phyloP scores from a whole-genome alignment of 2,113 vertebrate genomes.

The Dicerorhinus sumatrensis region DNA sequence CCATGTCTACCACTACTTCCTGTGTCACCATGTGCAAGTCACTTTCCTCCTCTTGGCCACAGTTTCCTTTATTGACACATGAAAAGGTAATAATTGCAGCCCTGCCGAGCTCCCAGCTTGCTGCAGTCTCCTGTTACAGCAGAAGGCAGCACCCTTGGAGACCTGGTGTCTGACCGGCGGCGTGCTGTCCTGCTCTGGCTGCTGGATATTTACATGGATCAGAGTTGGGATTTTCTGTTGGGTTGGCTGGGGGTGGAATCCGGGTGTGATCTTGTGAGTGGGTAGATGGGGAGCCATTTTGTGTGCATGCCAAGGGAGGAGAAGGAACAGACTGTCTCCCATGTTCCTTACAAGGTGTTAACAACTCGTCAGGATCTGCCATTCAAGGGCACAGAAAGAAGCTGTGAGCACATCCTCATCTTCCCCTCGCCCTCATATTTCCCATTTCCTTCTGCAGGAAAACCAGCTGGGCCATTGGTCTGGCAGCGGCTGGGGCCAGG shows the following conservation, averaged over 20 bases:
- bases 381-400: background rate
- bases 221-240: background rate
- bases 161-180: background rate
- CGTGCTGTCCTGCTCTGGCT: background rate
- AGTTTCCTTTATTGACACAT: conserved; percentile 36
- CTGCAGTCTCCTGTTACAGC: background rate
- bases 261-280: background rate
- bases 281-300: background rate
- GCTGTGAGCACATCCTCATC: background rate
- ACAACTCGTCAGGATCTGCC: background rate
- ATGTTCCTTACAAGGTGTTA: background rate
- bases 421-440: background rate
- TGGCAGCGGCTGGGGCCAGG: background rate
- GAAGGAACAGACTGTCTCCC: background rate
- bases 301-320: background rate
- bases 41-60: background rate
- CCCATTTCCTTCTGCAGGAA: background rate
- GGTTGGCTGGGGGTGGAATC: background rate
- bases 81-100: background rate
- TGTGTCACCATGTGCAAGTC: background rate
- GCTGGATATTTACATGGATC: background rate
- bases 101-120: background rate
- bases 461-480: background rate
- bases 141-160: background rate
- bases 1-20: background rate